Conservation (phyloP, 2,113 vertebrate genomes). For the Notiomystis cincta region DNA sequence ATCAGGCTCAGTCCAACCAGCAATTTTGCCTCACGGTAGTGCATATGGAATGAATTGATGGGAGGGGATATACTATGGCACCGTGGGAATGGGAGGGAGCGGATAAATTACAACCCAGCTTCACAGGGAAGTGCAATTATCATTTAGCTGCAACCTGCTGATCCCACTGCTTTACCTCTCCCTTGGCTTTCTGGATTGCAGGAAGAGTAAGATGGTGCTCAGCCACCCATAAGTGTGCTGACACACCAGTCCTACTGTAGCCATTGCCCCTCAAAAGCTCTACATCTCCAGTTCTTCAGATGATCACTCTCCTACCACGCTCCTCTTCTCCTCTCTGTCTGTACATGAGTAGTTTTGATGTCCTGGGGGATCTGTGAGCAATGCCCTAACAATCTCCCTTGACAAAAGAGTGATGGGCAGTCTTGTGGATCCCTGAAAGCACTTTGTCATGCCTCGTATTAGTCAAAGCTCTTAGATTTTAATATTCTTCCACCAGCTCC, state of each 20-base stretch:
- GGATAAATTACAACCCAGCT: background rate
- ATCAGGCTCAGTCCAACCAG: background rate
- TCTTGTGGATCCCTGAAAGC: background rate
- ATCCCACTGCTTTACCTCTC: background rate
- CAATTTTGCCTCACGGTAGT: background rate
- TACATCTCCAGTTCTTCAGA: background rate
- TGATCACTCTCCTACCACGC: background rate
- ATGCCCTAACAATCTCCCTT: background rate
- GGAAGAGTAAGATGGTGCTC: background rate
- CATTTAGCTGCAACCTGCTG: background rate
- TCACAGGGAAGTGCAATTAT: background rate
- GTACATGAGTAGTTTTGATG: background rate
- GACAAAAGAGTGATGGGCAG: background rate
- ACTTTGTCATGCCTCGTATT: background rate
- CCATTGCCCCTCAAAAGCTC: background rate
- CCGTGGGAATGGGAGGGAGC: slow-evolving; percentile 37
- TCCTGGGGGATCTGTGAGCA: background rate
- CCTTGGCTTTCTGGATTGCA: background rate
- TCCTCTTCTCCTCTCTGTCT: background rate
- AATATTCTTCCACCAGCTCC: background rate
- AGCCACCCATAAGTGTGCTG: background rate
- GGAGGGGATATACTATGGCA: background rate
- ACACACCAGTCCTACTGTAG: background rate
- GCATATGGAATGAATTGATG: slow-evolving; percentile 25
- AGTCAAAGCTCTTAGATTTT: background rate